phyloP scores from a whole-genome alignment of 2,888 invertebrate species.

The Alviniconcha strummeri region DNA sequence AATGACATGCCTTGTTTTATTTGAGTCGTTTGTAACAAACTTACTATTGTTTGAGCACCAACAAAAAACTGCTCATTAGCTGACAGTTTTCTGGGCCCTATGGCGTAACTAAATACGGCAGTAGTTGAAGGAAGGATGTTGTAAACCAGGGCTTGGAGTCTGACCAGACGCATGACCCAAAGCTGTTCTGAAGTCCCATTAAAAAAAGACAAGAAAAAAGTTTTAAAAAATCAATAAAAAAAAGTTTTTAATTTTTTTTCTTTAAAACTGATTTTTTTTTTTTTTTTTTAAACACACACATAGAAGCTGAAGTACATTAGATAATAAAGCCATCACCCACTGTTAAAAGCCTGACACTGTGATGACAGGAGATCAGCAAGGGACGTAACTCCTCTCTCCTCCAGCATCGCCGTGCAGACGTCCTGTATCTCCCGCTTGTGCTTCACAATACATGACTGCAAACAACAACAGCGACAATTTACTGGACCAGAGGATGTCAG shows the following conservation, averaged over 20 bases:
- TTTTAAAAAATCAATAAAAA: neutral
- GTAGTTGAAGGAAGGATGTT: too few species aligned
- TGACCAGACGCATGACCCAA: too few species aligned
- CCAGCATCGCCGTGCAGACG: constrained; percentile 13
- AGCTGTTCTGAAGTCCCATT: too few species aligned
- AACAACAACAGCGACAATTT: neutral
- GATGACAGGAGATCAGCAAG: constrained; percentile 31
- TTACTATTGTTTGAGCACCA: too few species aligned
- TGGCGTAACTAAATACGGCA: too few species aligned
- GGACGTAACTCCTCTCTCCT: constrained; percentile 30
- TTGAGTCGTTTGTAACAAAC: too few species aligned
- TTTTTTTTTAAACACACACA: too few species aligned
- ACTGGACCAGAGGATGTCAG: neutral
- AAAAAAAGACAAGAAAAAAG: neutral
- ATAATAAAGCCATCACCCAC: neutral
- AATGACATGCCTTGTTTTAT: too few species aligned
- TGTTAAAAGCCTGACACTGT: constrained; percentile 17
- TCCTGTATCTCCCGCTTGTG: constrained; percentile 27
- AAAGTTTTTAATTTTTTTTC: neutral
- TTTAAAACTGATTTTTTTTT: too few species aligned
- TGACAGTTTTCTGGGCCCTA: too few species aligned
- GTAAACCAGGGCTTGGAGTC: too few species aligned
- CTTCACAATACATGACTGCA: constrained; percentile 44
- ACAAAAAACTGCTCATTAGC: too few species aligned
- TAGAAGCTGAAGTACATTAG: neutral